phyloP scores from a whole-genome alignment of 1,140 invertebrate genomes.

The Hypothenemus hampei region DNA sequence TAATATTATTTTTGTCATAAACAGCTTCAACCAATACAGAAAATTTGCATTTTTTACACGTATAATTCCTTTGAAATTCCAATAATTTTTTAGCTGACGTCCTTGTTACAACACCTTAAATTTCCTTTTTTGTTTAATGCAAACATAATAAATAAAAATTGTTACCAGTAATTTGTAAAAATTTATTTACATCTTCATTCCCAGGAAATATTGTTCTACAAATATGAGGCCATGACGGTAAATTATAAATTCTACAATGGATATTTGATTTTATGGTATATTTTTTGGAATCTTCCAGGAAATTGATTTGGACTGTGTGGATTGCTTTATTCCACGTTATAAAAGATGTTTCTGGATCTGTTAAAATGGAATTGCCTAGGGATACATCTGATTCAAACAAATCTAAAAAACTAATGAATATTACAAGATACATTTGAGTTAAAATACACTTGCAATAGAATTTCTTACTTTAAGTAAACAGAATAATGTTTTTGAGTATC shows the following conservation, averaged over 20 bases:
- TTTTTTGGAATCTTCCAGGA: constrained; percentile 46
- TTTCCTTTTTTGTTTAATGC: neutral
- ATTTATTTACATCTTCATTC: constrained; percentile 61
- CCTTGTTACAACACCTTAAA: constrained; percentile 69
- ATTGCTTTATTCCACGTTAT: constrained; percentile 59
- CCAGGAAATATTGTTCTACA: constrained; percentile 57
- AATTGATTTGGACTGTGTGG: constrained; percentile 53
- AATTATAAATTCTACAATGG: constrained; percentile 56
- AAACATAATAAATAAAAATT: neutral
- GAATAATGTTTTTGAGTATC: no score
- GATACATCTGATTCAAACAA: constrained; percentile 56
- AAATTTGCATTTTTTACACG: constrained; percentile 75
- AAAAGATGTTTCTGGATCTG: constrained; percentile 52
- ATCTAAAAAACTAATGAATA: constrained; percentile 60
- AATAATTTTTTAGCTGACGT: constrained; percentile 71
- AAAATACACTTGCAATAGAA: no score
- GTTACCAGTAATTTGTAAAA: constrained; percentile 58
- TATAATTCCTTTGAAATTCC: constrained; percentile 67
- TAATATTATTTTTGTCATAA: constrained; percentile 61
- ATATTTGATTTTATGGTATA: constrained; percentile 60
- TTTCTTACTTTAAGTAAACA: no score
- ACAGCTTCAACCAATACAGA: constrained; percentile 60
- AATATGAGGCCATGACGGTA: constrained; percentile 56
- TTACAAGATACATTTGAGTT: no score
- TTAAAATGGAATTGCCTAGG: constrained; percentile 54